Conservation (phyloP, 2,797 vertebrate species). For the Nyctalus aviator region DNA sequence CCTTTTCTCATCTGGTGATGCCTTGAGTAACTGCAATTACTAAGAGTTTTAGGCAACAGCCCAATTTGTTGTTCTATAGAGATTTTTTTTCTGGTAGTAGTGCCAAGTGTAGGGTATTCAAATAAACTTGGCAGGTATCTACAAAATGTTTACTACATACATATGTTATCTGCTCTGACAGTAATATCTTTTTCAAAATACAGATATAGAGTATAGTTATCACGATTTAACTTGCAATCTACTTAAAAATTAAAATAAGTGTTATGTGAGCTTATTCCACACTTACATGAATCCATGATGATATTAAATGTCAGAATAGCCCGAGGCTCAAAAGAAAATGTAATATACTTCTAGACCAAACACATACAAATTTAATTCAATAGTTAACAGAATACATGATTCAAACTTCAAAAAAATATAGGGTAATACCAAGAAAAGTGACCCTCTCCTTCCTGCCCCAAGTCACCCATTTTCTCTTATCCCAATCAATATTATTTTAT, state of each 20-base stretch:
- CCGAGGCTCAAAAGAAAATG: conserved; percentile 35
- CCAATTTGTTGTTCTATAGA: neutral
- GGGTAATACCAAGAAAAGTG: neutral
- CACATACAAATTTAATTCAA: conserved; percentile 47
- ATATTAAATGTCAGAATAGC: conserved; percentile 24
- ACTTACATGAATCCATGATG: neutral
- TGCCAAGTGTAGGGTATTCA: conserved; percentile 41
- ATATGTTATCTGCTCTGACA: neutral
- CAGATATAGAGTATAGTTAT: conserved; percentile 8
- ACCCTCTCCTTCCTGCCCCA: neutral
- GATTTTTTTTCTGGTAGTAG: neutral
- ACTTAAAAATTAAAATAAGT: conserved; percentile 57
- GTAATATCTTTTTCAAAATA: conserved; percentile 34
- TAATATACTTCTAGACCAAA: conserved; percentile 9
- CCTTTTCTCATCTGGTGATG: conserved; percentile 25
- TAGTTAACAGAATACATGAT: neutral
- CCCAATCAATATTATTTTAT: conserved; percentile 30
- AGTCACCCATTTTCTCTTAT: neutral
- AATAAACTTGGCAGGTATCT: conserved; percentile 51
- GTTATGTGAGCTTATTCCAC: conserved; percentile 36
- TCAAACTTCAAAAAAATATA: conserved; percentile 39
- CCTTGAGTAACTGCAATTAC: conserved; percentile 38
- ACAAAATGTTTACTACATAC: conserved; percentile 42
- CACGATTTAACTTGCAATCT: conserved; percentile 38
- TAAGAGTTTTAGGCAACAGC: conserved; percentile 30